Evolutionary conservation across 2,888 invertebrate genomes (phyloP), one percentile per base, ranked within the genome.

Genomic region (Anthophora plumipes): DNA sequence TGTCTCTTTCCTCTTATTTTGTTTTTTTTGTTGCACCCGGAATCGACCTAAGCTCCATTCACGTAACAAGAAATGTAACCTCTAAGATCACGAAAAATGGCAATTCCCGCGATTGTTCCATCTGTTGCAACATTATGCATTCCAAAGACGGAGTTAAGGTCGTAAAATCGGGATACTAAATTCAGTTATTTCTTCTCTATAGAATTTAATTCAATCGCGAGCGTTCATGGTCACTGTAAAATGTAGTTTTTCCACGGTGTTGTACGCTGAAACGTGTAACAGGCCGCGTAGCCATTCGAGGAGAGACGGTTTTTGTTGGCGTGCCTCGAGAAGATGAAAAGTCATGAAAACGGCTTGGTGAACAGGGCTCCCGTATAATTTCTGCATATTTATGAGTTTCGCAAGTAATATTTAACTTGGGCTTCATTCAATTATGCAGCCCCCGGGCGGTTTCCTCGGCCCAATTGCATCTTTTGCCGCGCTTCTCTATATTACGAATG

Each of bases 131-230:
- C n/a, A 66, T 71, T 43, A 12, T 55, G 9, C 77, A 81, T 81
- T 77, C 81, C 67, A 63, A 39, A 12, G 68, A 31, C 64, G 66
- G 70, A 76, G 80, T 73, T 78, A 82, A 89, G 88, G 82, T 87
- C 85, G 75, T 66, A 31, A 31, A 68, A 73, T 79, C 68, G 80
- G 75, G 46, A 50, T 63, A 66, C 22, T 60, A 48, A 59, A 48
- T 63, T 76, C 46, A 12, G 1, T 0, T 9, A 5, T 12, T 14
- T 48, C n/a, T 39, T 41, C 17, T 60, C 68, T 68, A 14, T 22
- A 39, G 9, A 9, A 41, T 50, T 20, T n/a, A 46, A 46, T 68
- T 74, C 22, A 55, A 37, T 67, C 60, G 37, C 7, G 7, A 17
- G 6, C 43, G 31, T 48, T 25, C 37, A 9, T 31, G 37, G n/a